Evolutionary conservation across 2,113 vertebrate species (phyloP).

Genomic region (Oreotrochilus melanogaster): DNA sequence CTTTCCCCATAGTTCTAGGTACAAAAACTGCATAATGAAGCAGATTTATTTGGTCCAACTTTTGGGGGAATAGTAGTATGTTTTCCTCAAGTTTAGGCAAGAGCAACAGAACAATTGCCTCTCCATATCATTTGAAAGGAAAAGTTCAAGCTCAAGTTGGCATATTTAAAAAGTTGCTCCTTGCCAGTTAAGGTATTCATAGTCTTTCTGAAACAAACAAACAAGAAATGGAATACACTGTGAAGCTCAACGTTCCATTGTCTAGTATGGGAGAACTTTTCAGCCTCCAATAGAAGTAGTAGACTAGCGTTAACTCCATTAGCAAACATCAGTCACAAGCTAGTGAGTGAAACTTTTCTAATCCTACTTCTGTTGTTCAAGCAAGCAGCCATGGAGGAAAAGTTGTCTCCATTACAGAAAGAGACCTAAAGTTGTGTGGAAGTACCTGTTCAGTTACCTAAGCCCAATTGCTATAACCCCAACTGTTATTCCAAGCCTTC

Average conservation of each 20-base stretch:
- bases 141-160: not conserved
- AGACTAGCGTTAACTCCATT: not conserved
- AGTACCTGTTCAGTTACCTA: not conserved
- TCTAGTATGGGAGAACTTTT: not conserved
- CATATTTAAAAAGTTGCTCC: not conserved
- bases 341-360: not conserved
- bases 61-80: not conserved
- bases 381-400: not conserved
- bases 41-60: not conserved
- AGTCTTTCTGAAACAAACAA: not conserved
- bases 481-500: not conserved
- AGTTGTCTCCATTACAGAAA: not conserved
- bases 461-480: not conserved
- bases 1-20: not conserved
- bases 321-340: not conserved
- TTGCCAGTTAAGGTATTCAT: not conserved
- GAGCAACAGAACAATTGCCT: not conserved
- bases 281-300: not conserved
- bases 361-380: not conserved
- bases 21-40: not conserved
- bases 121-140: not conserved
- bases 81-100: not conserved
- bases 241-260: not conserved
- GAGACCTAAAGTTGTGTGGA: not conserved
- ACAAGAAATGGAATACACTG: not conserved